Base-by-base conservation (phyloP, 53 echinoderm and acorn worm species). In the Stichopus horrens region DNA sequence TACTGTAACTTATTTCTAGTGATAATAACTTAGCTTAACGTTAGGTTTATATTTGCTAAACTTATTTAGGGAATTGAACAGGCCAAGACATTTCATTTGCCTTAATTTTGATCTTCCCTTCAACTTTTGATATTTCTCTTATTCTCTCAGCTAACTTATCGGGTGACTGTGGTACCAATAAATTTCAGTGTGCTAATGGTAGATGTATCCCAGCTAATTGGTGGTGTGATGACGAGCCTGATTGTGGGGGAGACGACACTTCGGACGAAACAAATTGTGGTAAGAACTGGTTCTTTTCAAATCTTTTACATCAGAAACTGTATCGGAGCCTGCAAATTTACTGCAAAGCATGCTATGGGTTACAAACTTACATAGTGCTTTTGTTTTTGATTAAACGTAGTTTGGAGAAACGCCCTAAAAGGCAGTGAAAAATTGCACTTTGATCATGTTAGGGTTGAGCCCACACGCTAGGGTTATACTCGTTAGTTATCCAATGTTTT, bases 201-300 rank as follows among this genome's bases (percentile, higher is more conserved):
- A 89, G 60, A 79, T 97, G 97, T 79, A 94, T 97, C 55, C 95
- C 97, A 59, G 88, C 76, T 58, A 91, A 91, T 54, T 97, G 97
- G 97, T 88, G 86, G 58, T 97, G 97, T 87, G 97, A 97, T 86
- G 92, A 90, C 58, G 97, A 97, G 74, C 58, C 74, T 21, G 97
- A 97, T 81, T 97, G 97, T 66, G 89, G 78, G 5, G 75, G 63
- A 10, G 7, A 0, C 14, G 71, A 71, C 9, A 74, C 77, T 53
- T 88, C 94, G 7, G 96, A 96, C 75, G 96, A 96, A 77, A 4
- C 55, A 18, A 88, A 81, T 6, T 96, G 96, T 86, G 79, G 96
- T 96, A 90, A 96, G 94, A 59, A 9, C 11, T 9, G 11, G 59
- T 9, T 11, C 11, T 9, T 9, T 9, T 59, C 11, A 9, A 9